Percentiles rank a stretch among this genome's conserved stretches.
Conservation (phyloP, 1,140 invertebrate genomes). For the Ganaspis sp. region DNA sequence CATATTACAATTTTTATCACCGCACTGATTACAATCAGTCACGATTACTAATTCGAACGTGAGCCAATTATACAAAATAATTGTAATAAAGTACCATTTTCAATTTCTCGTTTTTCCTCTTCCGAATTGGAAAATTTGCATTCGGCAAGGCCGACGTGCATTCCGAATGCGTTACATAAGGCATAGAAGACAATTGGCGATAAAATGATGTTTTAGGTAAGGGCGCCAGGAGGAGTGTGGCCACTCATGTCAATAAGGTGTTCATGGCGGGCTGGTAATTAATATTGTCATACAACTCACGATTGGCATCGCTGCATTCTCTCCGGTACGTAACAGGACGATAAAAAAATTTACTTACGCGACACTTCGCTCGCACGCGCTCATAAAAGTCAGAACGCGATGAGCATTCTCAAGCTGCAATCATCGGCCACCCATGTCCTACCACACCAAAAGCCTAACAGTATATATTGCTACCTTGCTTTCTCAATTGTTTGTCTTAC, state of each 20-base stretch:
- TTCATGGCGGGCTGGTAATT: not conserved
- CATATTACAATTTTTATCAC: no score
- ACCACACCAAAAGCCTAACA: not conserved
- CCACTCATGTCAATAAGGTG: slow-evolving; percentile 17
- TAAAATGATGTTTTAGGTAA: slow-evolving; percentile 33
- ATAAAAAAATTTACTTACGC: slow-evolving; percentile 44
- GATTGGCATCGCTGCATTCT: slow-evolving; percentile 19
- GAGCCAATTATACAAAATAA: not conserved
- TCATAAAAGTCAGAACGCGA: slow-evolving; percentile 68
- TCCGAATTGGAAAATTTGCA: not conserved
- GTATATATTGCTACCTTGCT: not conserved
- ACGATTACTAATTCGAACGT: no score
- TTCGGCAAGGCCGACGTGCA: not conserved
- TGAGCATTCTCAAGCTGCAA: slow-evolving; percentile 63
- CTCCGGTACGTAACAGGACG: not conserved
- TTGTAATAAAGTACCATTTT: no score
- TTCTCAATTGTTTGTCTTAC: not conserved
- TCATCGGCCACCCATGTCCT: slow-evolving; percentile 60
- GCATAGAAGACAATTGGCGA: slow-evolving; percentile 41
- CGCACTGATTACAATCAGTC: no score
- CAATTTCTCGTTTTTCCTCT: not conserved
- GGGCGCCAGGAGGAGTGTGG: slow-evolving; percentile 5
- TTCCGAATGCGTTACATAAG: not conserved
- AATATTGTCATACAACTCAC: not conserved
- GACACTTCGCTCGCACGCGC: slow-evolving; percentile 60